phyloP scores from a whole-genome alignment of 2,113 vertebrate species.

The Nematolebias whitei region DNA sequence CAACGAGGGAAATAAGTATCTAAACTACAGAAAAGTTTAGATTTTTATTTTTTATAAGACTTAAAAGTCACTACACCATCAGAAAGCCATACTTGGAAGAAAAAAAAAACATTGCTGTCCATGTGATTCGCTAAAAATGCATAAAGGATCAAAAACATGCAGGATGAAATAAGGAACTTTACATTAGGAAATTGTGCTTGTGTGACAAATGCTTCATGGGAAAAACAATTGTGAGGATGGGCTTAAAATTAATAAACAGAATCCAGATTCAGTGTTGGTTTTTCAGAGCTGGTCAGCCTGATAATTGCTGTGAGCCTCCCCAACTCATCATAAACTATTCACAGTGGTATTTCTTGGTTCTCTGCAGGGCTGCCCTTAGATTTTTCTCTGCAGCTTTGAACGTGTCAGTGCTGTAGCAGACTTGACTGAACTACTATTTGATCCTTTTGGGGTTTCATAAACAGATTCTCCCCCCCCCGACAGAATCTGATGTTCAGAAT shows the following conservation, averaged over 20 bases:
- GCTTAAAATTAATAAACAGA: neutral
- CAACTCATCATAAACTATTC: constrained; percentile 5
- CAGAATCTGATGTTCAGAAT: neutral
- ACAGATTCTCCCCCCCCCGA: neutral
- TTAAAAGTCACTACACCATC: too few species aligned
- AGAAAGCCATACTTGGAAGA: too few species aligned
- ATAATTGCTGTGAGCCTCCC: neutral
- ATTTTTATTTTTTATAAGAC: too few species aligned
- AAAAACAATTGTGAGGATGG: too few species aligned
- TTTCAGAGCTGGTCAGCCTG: neutral
- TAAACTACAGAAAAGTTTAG: too few species aligned
- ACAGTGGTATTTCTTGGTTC: constrained; percentile 1
- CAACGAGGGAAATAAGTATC: too few species aligned
- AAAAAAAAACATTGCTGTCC: too few species aligned
- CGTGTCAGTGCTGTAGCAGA: neutral
- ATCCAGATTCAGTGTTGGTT: neutral
- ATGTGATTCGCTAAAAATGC: too few species aligned
- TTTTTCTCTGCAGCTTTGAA: constrained; percentile 1
- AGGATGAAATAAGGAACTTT: too few species aligned
- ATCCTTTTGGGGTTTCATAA: constrained; percentile 15
- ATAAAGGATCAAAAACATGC: too few species aligned
- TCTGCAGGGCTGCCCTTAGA: neutral
- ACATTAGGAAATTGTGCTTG: too few species aligned
- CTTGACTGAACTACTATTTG: constrained; percentile 7
- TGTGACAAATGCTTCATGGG: too few species aligned